A percentile compares a stretch with the other conserved stretches of the same genome.
phyloP scores from a whole-genome alignment of 30 jellyfish, hydroid and myxozoan genomes.

The Clytia hemisphaerica region DNA sequence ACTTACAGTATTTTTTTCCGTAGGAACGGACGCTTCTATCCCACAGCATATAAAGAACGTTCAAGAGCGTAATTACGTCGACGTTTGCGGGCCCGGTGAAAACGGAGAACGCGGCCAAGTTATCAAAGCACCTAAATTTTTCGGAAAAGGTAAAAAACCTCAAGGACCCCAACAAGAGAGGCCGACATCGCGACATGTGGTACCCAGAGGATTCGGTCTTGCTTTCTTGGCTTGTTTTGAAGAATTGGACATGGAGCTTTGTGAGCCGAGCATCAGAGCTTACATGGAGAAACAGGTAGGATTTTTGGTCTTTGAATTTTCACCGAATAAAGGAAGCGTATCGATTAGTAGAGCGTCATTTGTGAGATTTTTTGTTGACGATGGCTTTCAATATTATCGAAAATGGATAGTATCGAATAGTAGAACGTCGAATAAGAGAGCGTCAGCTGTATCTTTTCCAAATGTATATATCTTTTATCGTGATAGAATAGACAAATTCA shows the following conservation, averaged over 20 bases:
- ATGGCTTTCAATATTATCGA: too few species aligned
- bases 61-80: slow-evolving; percentile 26
- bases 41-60: slow-evolving; percentile 26
- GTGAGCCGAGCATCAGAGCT: slow-evolving; percentile 29
- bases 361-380: too few species aligned
- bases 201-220: slow-evolving; percentile 31
- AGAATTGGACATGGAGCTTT: slow-evolving; percentile 17
- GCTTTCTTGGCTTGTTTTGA: slow-evolving; percentile 31
- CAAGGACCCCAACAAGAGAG: slow-evolving; percentile 11
- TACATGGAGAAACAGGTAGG: slow-evolving; percentile 33
- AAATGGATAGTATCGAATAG: too few species aligned
- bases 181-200: slow-evolving; percentile 29
- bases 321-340: too few species aligned
- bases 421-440: too few species aligned
- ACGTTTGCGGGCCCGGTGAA: slow-evolving; percentile 26
- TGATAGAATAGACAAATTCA: too few species aligned
- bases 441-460: too few species aligned
- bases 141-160: slow-evolving; percentile 17
- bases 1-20: too few species aligned
- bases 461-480: too few species aligned
- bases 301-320: too few species aligned
- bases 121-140: slow-evolving; percentile 5
- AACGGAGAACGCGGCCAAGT: slow-evolving; percentile 23
- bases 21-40: slow-evolving; percentile 31
- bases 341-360: too few species aligned